These are phyloP conservation scores for Tinea semifulvella DNA, from an alignment of 2,888 invertebrate genomes.

Conservation along the genomic window DNA sequence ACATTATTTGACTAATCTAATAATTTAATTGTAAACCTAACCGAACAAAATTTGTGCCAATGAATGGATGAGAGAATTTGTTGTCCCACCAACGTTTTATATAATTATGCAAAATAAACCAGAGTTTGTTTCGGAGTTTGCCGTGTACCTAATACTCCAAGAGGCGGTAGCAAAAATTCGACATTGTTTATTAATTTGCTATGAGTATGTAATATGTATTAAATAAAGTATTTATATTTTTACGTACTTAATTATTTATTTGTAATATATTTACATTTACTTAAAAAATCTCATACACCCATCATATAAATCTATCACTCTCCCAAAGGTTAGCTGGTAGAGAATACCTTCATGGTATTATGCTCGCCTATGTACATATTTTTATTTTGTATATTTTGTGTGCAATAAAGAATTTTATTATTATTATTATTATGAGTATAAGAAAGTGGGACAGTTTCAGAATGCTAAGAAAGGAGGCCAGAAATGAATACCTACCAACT, in stretches of 20 bases:
- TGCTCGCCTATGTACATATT: no score
- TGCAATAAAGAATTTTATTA: no score
- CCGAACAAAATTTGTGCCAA: slow-evolving; percentile 11
- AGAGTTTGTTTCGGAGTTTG: slow-evolving; percentile 40
- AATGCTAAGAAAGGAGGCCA: no score
- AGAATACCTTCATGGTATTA: no score
- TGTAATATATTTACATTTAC: neutral
- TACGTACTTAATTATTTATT: neutral
- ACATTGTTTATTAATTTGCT: neutral
- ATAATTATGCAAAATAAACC: slow-evolving; percentile 49
- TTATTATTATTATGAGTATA: no score
- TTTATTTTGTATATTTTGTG: no score
- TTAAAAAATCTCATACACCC: no score
- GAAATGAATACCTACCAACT: no score
- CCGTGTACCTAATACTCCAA: slow-evolving; percentile 22
- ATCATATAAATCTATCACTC: no score
- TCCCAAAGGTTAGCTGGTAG: no score
- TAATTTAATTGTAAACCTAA: slow-evolving; percentile 1
- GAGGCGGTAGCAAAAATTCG: neutral
- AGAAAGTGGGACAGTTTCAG: no score
- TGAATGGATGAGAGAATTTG: slow-evolving; percentile 24
- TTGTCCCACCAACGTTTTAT: slow-evolving; percentile 37
- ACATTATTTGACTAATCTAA: slow-evolving; percentile 5
- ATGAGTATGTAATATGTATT: neutral
- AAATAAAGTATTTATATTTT: neutral